Conservation (phyloP, 2,113 vertebrate species). For the Nothobranchius kuhntae region DNA sequence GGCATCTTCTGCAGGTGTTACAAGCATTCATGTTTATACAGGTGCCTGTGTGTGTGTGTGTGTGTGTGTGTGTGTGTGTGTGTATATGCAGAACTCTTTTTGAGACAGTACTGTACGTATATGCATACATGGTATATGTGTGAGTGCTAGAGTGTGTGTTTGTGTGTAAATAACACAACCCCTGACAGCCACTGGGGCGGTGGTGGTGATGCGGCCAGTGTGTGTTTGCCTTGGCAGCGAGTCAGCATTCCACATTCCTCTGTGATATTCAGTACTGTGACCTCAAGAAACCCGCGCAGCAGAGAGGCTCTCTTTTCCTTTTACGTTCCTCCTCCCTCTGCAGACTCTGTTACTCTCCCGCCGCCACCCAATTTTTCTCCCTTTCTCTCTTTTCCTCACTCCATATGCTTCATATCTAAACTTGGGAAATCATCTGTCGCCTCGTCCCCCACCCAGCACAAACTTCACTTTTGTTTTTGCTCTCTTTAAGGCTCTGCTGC, state of each 20-base stretch:
- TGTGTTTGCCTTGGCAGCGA: constrained; percentile 76
- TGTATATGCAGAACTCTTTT: neutral
- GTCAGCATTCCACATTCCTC: constrained; percentile 80
- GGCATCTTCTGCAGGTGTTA: constrained; percentile 50
- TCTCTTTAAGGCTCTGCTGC: constrained; percentile 21
- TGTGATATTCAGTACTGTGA: constrained; percentile 79
- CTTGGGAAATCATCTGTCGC: constrained; percentile 52
- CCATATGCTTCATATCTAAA: constrained; percentile 53
- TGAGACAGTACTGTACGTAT: constrained; percentile 22
- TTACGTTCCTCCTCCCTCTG: constrained; percentile 24
- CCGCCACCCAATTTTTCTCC: constrained; percentile 38
- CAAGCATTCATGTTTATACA: constrained; percentile 42
- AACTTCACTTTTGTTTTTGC: constrained; percentile 30
- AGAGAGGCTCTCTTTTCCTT: constrained; percentile 51
- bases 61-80: no score
- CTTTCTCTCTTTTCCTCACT: constrained; percentile 15
- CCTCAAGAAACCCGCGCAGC: constrained; percentile 78
- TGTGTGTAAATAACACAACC: constrained; percentile 67
- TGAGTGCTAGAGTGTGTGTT: constrained; percentile 45
- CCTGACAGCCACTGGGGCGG: constrained; percentile 74
- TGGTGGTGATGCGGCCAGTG: constrained; percentile 63
- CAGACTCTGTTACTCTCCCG: constrained; percentile 19
- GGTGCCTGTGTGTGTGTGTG: constrained; percentile 24
- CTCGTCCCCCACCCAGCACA: neutral
- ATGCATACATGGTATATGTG: constrained; percentile 39